These are phyloP conservation scores for Ammodytes dubius DNA, from an alignment of 2,113 vertebrate genomes.

Conservation along the genomic window DNA sequence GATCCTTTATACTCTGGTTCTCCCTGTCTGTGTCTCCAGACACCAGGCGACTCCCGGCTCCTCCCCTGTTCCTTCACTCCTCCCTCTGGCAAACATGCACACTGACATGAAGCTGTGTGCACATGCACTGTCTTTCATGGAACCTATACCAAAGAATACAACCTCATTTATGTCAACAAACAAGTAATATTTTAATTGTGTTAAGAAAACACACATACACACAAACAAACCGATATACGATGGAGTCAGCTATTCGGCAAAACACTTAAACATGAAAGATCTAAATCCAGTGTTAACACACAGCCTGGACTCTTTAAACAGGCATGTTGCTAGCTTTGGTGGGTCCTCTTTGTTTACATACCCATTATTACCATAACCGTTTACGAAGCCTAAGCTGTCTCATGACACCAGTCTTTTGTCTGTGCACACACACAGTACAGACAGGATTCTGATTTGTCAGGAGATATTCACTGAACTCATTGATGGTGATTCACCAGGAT, in stretches of 20 bases:
- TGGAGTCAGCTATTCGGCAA: too few relatives aligned
- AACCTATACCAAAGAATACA: not conserved
- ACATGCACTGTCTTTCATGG: not conserved
- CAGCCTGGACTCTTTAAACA: too few relatives aligned
- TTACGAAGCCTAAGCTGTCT: too few relatives aligned
- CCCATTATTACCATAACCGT: too few relatives aligned
- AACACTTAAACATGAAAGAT: too few relatives aligned
- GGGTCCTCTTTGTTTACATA: too few relatives aligned
- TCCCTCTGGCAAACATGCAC: conserved; percentile 19
- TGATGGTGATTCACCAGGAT: too few relatives aligned
- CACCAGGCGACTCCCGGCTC: conserved; percentile 5
- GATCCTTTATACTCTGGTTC: conserved; percentile 63
- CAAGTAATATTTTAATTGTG: not conserved
- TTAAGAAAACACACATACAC: not conserved
- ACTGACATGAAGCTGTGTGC: not conserved
- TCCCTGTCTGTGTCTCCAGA: conserved; percentile 51
- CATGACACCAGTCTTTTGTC: too few relatives aligned
- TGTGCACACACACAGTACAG: not conserved
- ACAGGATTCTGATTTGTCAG: too few relatives aligned
- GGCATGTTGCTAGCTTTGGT: too few relatives aligned
- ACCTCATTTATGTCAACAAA: not conserved
- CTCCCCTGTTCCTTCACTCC: not conserved
- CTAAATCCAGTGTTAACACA: too few relatives aligned
- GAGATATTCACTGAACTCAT: too few relatives aligned
- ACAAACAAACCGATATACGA: not conserved